Evolutionary conservation across 2,888 invertebrate genomes (phyloP).

Genomic region (Orthosia gothica): DNA sequence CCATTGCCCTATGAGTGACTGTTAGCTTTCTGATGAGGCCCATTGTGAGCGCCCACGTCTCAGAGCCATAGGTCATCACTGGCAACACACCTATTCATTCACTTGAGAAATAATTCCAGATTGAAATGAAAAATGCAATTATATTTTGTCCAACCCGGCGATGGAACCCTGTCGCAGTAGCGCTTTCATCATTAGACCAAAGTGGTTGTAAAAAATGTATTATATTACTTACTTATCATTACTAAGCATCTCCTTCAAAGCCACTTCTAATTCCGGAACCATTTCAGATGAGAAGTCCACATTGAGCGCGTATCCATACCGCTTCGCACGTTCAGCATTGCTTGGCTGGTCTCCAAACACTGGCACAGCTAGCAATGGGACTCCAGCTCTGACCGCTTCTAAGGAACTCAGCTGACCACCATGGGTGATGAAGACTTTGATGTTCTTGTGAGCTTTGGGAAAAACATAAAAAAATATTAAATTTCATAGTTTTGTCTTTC

Average conservation of each 20-base stretch:
- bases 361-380: constrained; percentile 79
- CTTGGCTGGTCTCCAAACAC: constrained; percentile 82
- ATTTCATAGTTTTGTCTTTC: not conserved
- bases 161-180: too few species aligned
- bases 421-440: constrained; percentile 77
- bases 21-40: too few species aligned
- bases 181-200: too few species aligned
- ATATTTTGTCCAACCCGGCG: too few species aligned
- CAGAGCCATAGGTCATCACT: too few species aligned
- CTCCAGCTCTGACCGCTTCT: constrained; percentile 76
- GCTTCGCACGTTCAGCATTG: constrained; percentile 74
- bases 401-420: constrained; percentile 77
- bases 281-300: constrained; percentile 70
- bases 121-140: too few species aligned
- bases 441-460: constrained; percentile 74
- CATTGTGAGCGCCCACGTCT: too few species aligned
- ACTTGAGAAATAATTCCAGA: too few species aligned
- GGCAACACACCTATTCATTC: too few species aligned
- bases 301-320: constrained; percentile 72
- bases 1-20: too few species aligned
- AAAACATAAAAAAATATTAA: not conserved
- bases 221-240: constrained; percentile 71
- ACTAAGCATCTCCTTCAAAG: constrained; percentile 73
- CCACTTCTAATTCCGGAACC: constrained; percentile 67
- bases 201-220: too few species aligned